Evolutionary conservation across 1,140 invertebrate genomes (phyloP).

Genomic region (Ceratosolen fusciceps): DNA sequence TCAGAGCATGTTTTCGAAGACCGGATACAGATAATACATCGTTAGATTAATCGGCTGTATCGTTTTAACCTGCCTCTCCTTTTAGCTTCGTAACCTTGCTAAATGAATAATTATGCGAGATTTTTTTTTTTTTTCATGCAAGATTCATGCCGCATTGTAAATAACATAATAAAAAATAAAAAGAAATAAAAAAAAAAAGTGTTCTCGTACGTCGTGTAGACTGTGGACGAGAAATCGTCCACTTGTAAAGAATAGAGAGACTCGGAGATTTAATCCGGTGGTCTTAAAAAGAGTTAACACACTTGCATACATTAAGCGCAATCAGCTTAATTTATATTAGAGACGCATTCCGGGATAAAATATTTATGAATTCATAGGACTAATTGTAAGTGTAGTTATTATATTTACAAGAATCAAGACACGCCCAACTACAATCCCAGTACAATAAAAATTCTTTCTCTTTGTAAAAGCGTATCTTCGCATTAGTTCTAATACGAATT

Average conservation of each 20-base stretch:
- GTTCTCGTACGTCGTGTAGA: background rate
- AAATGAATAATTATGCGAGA: background rate
- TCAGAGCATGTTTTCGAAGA: background rate
- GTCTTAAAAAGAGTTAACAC: background rate
- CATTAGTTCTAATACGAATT: background rate
- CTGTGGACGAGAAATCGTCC: background rate
- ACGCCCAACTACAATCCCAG: background rate
- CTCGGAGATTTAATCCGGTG: background rate
- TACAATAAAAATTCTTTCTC: background rate
- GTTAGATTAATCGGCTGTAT: background rate
- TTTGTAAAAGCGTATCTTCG: background rate
- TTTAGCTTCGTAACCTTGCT: slow-evolving; percentile 1
- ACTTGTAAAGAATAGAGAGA: background rate
- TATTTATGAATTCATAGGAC: slow-evolving; percentile 6
- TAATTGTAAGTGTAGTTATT: background rate
- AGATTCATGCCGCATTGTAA: background rate
- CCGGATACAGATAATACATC: background rate
- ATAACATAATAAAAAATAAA: background rate
- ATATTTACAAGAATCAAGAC: background rate
- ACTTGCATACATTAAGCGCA: slow-evolving; percentile 3
- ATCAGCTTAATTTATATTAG: background rate
- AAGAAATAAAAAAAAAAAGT: no score
- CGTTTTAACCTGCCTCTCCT: background rate
- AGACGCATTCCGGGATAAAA: background rate
- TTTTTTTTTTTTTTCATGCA: slow-evolving; percentile 12